Conservation (phyloP, 2,113 vertebrate genomes). For the Osmerus eperlanus region DNA sequence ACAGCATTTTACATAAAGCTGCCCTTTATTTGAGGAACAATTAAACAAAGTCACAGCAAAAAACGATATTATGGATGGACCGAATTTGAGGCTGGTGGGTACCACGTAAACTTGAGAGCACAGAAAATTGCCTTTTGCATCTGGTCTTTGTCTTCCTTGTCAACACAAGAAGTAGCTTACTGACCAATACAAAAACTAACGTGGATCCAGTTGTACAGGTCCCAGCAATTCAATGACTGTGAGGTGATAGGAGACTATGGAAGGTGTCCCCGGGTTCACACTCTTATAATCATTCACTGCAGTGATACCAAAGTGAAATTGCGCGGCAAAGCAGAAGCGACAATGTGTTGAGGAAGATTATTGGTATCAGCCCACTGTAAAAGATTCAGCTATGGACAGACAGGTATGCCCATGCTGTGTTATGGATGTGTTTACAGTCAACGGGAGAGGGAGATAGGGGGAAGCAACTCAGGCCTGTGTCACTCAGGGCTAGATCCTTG, state of each 20-base stretch:
- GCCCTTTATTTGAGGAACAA: constrained; percentile 26
- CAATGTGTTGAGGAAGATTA: constrained; percentile 38
- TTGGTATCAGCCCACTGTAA: constrained; percentile 43
- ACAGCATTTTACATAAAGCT: constrained; percentile 7
- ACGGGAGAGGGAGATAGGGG: constrained; percentile 29
- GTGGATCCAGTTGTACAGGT: background rate
- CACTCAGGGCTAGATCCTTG: constrained; percentile 54
- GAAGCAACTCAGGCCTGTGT: constrained; percentile 43
- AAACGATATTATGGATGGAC: background rate
- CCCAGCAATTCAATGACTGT: constrained; percentile 29
- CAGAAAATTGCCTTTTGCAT: constrained; percentile 7
- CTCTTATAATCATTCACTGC: background rate
- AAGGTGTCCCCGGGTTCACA: constrained; percentile 6
- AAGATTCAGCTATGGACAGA: constrained; percentile 37
- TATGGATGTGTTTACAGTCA: constrained; percentile 39
- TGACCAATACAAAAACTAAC: constrained; percentile 10
- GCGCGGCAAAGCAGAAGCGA: constrained; percentile 16
- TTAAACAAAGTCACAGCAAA: background rate
- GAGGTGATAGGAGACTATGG: constrained; percentile 12
- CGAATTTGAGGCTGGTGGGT: background rate
- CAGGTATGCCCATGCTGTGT: constrained; percentile 17
- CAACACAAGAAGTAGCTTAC: background rate
- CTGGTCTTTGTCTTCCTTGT: constrained; percentile 9
- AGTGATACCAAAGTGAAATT: constrained; percentile 5
- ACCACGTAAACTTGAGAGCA: constrained; percentile 10